A percentile compares a stretch with the other conserved stretches of the same genome.
Evolutionary conservation across 1,140 invertebrate species (phyloP).

Genomic region (Drosophila pseudoobscura): DNA sequence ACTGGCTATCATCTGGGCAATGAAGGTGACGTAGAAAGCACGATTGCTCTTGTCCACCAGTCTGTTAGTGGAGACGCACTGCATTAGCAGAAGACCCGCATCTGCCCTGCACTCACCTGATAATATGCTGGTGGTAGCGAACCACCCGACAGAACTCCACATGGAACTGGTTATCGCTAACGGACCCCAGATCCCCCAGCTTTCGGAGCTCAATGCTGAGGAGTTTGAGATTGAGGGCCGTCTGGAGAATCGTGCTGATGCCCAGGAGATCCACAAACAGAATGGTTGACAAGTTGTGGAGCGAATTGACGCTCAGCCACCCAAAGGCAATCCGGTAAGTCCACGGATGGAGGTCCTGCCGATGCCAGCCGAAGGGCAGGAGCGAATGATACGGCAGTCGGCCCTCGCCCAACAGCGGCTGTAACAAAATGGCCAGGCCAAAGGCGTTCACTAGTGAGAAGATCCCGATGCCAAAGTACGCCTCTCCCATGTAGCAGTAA

Average conservation of each 20-base stretch:
- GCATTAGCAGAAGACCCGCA: too few species aligned
- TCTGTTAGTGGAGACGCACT: constrained; percentile 16
- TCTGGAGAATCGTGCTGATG: constrained; percentile 53
- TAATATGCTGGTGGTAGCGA: constrained; percentile 65
- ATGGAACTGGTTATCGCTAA: constrained; percentile 31
- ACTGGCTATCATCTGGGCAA: constrained; percentile 64
- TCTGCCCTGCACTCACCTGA: constrained; percentile 28
- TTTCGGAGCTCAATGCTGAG: constrained; percentile 51
- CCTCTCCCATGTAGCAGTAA: constrained; percentile 50
- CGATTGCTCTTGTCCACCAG: constrained; percentile 47
- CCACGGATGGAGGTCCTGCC: constrained; percentile 29
- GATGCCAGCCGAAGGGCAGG: constrained; percentile 56
- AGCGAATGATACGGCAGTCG: constrained; percentile 47
- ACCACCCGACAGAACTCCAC: constrained; percentile 33
- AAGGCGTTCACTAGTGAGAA: constrained; percentile 36
- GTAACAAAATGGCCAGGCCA: constrained; percentile 47
- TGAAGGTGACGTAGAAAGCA: constrained; percentile 55
- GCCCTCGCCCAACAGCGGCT: constrained; percentile 35
- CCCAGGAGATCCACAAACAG: constrained; percentile 61
- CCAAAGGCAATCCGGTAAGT: constrained; percentile 35
- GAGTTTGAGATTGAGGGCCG: constrained; percentile 64
- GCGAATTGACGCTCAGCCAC: constrained; percentile 36
- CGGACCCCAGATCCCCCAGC: constrained; percentile 19
- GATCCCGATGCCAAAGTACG: constrained; percentile 12
- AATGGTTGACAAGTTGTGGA: constrained; percentile 48